A percentile compares a stretch with the other conserved stretches of the same genome.
Conservation (phyloP, 1,140 invertebrate species). For the Ylistrum balloti region DNA sequence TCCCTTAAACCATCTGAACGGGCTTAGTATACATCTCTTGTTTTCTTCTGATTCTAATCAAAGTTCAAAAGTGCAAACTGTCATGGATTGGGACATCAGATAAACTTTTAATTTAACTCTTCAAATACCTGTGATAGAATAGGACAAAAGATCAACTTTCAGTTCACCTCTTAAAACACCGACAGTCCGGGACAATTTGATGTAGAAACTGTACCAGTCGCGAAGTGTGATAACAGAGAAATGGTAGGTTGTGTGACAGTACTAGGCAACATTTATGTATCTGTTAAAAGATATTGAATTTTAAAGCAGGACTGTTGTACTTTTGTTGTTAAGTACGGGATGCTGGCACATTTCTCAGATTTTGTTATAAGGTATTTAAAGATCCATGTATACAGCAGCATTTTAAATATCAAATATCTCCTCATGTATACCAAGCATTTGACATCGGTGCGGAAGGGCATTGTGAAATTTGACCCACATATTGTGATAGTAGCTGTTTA, state of each 20-base stretch:
- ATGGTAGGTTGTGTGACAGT: no score
- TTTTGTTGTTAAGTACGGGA: no score
- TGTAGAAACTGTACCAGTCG: background rate
- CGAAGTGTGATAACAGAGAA: no score
- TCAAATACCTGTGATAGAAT: background rate
- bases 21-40: background rate
- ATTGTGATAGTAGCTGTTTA: conserved; percentile 10
- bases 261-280: no score
- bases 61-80: background rate
- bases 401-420: conserved; percentile 12
- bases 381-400: no score
- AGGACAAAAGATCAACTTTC: background rate
- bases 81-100: background rate
- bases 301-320: no score
- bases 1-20: background rate
- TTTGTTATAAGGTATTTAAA: no score
- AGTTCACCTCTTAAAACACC: background rate
- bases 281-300: no score
- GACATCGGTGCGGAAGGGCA: background rate
- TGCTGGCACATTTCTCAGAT: no score
- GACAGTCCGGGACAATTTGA: background rate
- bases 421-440: background rate
- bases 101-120: background rate
- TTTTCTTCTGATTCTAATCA: conserved; percentile 25
- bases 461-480: conserved; percentile 27